Evolutionary conservation across 2,797 vertebrate species (phyloP), one percentile per base, ranked within the genome.

Genomic region (Amphiprion clarkii): DNA sequence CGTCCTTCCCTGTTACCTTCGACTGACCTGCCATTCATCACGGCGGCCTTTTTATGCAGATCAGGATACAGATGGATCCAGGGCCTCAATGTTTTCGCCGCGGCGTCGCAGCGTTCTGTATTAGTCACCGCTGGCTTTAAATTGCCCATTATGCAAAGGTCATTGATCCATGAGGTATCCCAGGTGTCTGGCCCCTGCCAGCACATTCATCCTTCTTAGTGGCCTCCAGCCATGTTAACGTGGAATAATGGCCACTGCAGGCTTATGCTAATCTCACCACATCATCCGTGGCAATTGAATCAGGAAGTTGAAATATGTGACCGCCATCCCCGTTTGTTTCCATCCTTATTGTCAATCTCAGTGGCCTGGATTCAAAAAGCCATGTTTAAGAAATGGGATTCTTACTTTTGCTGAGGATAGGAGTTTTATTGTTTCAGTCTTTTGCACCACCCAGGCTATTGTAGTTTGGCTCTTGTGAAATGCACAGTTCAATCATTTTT

Each of bases 141-240:
- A 87, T 84, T 46, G 51, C 23, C 71, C 78, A 87, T 90, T 87
- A 90, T 82, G 83, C 76, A 90, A 90, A 91, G 79, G 88, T 85
- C 87, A 86, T 89, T 80, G 83, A 88, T 91, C 85, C 61, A 67
- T 71, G 76, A 88, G 75, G 56, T 74, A 77, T 82, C 84, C 33
- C 76, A 83, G 85, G 88, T 90, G 88, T 81, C 84, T 52, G 3
- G 42, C 29, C 46, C 62, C 66, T 60, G 81, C 78, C 73, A 48
- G 67, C 76, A 68, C 78, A 85, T 84, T 44, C 79, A 86, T 88
- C 73, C 52, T 51, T 73, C 72, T 75, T 76, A 16, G 56, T 46
- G 56, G 78, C 87, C 80, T 71, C 67, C 64, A 76, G 83, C 69
- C 75, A 77, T 78, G 72, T 64, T 90, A 88, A 86, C 71, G 12